phyloP scores from a whole-genome alignment of 2,113 vertebrate genomes.

The Rhadina sibilatrix region DNA sequence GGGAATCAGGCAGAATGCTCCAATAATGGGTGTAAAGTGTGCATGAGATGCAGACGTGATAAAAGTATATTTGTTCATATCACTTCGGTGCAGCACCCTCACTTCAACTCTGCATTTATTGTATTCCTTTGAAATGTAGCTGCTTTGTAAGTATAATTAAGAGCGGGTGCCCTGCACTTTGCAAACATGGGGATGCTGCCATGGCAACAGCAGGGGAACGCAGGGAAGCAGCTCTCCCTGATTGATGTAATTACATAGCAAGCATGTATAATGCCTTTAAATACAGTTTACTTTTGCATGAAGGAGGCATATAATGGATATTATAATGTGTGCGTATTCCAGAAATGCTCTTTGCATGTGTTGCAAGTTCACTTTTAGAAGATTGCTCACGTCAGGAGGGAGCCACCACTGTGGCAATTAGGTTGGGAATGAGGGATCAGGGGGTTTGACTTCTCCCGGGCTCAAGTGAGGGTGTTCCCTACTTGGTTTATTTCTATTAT shows the following conservation, averaged over 20 bases:
- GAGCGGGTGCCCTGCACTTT: constrained; percentile 68
- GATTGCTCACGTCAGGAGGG: not conserved
- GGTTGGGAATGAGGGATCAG: not conserved
- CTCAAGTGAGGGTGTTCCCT: not conserved
- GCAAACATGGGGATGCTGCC: constrained; percentile 68
- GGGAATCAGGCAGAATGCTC: not conserved
- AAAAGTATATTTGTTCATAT: constrained; percentile 26
- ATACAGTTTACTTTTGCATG: constrained; percentile 70
- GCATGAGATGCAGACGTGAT: constrained; percentile 14
- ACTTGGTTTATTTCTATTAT: not conserved
- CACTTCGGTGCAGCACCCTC: constrained; percentile 41
- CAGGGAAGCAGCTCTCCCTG: constrained; percentile 66
- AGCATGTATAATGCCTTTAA: constrained; percentile 71
- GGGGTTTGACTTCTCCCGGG: not conserved
- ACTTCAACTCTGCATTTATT: constrained; percentile 68
- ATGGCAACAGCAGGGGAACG: constrained; percentile 75
- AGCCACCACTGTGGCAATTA: not conserved
- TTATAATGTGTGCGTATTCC: constrained; percentile 48
- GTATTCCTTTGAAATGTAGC: constrained; percentile 68
- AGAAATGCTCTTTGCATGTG: constrained; percentile 38
- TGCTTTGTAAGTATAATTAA: constrained; percentile 74
- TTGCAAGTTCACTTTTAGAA: not conserved
- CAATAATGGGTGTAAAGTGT: constrained; percentile 12
- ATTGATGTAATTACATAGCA: constrained; percentile 78
- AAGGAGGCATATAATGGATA: constrained; percentile 64